Conservation (phyloP, 2,888 invertebrate species). For the Clepsis dumicolana region DNA sequence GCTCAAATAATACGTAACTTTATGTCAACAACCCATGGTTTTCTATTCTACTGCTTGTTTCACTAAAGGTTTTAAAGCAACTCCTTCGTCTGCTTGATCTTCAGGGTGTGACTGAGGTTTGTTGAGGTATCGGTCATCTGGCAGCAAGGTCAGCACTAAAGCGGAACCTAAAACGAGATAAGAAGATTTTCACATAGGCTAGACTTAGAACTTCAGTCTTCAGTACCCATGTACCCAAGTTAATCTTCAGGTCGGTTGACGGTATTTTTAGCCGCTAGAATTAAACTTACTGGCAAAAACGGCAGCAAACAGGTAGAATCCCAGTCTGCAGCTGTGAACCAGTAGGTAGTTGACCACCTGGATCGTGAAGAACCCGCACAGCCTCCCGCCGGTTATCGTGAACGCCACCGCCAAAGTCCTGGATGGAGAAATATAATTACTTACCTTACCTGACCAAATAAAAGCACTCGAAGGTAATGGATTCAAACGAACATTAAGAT, state of each 20-base stretch:
- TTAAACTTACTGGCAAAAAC: slow-evolving; percentile 74
- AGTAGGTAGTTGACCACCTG: slow-evolving; percentile 86
- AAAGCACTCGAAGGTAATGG: too few species aligned
- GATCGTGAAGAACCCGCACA: slow-evolving; percentile 86
- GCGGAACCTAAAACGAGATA: slow-evolving; percentile 31
- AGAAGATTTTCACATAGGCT: neutral
- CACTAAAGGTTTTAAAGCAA: slow-evolving; percentile 8
- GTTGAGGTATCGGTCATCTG: slow-evolving; percentile 31
- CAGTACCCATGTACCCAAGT: too few species aligned
- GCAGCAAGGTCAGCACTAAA: slow-evolving; percentile 27
- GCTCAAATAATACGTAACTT: neutral
- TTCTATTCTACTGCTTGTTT: neutral
- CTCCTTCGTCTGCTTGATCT: slow-evolving; percentile 6
- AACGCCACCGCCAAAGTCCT: slow-evolving; percentile 87
- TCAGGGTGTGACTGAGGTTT: neutral
- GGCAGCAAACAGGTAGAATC: slow-evolving; percentile 85
- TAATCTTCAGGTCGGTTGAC: too few species aligned
- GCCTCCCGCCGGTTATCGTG: slow-evolving; percentile 83
- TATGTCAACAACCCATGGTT: neutral
- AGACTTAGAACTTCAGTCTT: neutral
- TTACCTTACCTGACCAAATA: too few species aligned
- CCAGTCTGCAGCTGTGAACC: slow-evolving; percentile 84
- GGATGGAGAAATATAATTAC: slow-evolving; percentile 48
- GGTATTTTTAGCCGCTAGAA: neutral
- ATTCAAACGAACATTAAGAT: too few species aligned